Base-by-base conservation (phyloP, 1,140 invertebrate species). In the Drosophila elegans region DNA sequence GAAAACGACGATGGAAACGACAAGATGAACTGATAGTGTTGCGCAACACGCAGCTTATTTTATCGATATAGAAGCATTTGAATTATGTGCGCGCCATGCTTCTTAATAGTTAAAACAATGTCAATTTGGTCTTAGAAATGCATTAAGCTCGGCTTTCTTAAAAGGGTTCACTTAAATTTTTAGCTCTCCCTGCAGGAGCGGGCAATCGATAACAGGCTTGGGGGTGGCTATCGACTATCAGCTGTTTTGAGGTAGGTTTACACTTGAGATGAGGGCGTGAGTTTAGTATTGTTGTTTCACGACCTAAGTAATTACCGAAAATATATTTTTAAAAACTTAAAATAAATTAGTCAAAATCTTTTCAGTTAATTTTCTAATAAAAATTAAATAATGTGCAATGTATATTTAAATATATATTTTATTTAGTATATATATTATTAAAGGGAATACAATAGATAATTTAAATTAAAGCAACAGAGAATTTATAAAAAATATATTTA, bases 31-130 rank as follows among this genome's bases (percentile, higher is more conserved):
- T n/a, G 16, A 21, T 45, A 83, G 80, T 68, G 80, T 61, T 75
- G 66, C 39, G 46, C 60, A 83, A 76, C 69, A 61, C 51, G 60
- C 60, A 25, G n/a, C 63, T 38, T 49, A n/a, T 53, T 12, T 76
- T 62, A 66, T 75, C 78, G 78, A 64, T 64, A 32, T 21, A 21
- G 1, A 21, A 21, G 16, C 16, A 21, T 21, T 21, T 21, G 16
- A 21, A 21, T 21, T 21, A 21, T 21, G 16, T 21, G 16, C 16
- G 16, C 16, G 16, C 16, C 16, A 21, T 21, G 16, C 16, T 21
- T 21, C 16, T 21, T 21, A 21, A 1, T 32, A 6, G 29, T 6
- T 32, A 5, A 6, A 32, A 2, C 5, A 32, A 32, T 32, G 6
- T 0, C 7, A 7, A 32, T 32, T 32, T 32, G 29, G 29, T 44